phyloP scores from a whole-genome alignment of 1,140 invertebrate genomes.

The Helicoverpa zea region DNA sequence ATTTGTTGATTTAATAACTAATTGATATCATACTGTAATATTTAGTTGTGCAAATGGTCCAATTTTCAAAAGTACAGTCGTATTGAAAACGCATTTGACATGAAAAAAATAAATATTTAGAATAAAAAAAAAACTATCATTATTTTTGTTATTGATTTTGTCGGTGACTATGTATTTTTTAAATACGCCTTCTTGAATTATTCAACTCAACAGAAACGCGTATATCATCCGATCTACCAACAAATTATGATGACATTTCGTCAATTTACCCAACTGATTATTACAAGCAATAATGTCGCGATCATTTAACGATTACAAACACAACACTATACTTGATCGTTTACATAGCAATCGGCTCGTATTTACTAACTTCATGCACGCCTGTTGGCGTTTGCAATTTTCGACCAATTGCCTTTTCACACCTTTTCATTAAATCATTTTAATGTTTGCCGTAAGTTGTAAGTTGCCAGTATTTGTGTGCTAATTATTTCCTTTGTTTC shows the following conservation, averaged over 20 bases:
- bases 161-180: not conserved
- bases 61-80: slow-evolving; percentile 10
- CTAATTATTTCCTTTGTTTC: slow-evolving; percentile 18
- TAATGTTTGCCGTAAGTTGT: slow-evolving; percentile 45
- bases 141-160: not conserved
- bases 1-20: not conserved
- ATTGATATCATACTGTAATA: not conserved
- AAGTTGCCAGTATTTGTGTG: slow-evolving; percentile 9
- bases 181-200: no score
- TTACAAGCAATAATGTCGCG: slow-evolving; percentile 32
- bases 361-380: slow-evolving; percentile 53
- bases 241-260: slow-evolving; percentile 27
- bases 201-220: no score
- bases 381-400: slow-evolving; percentile 71
- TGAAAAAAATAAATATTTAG: not conserved
- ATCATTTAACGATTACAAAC: slow-evolving; percentile 46
- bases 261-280: slow-evolving; percentile 37
- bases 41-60: not conserved
- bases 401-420: slow-evolving; percentile 75
- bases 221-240: not conserved
- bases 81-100: not conserved
- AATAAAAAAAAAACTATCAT: not conserved
- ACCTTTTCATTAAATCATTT: slow-evolving; percentile 59
- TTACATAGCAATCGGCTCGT: slow-evolving; percentile 53
- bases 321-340: slow-evolving; percentile 49